A percentile compares a stretch with the other conserved stretches of the same genome.
These are phyloP conservation scores for Drosophila peninsularis DNA, from an alignment of 2,888 invertebrate species.

Conservation along the genomic window DNA sequence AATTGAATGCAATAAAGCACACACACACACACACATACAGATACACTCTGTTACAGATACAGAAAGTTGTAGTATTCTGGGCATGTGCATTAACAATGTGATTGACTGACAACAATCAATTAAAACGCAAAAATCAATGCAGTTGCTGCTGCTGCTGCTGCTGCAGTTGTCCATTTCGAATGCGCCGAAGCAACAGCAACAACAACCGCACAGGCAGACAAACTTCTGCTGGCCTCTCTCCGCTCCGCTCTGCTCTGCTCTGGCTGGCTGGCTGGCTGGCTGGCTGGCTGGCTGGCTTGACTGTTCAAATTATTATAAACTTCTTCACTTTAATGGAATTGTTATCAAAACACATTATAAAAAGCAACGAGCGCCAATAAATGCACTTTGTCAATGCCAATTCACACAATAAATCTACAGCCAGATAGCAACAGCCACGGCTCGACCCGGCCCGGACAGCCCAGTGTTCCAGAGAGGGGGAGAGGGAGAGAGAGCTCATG, in stretches of 20 bases:
- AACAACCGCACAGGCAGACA: slow-evolving; percentile 16
- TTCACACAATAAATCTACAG: slow-evolving; percentile 83
- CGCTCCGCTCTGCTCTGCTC: neutral
- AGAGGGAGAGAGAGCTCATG: slow-evolving; percentile 12
- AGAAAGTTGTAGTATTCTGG: slow-evolving; percentile 54
- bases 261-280: too few relatives aligned
- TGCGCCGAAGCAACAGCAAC: slow-evolving; percentile 48
- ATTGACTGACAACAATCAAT: slow-evolving; percentile 80
- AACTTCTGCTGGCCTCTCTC: neutral
- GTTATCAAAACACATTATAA: slow-evolving; percentile 80
- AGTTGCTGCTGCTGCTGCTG: slow-evolving; percentile 19
- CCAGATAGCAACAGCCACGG: slow-evolving; percentile 70
- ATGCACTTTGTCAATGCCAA: slow-evolving; percentile 83
- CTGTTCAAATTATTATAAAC: slow-evolving; percentile 80
- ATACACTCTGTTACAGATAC: slow-evolving; percentile 1
- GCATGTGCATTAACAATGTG: slow-evolving; percentile 72
- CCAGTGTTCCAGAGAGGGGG: slow-evolving; percentile 9
- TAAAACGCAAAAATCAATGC: slow-evolving; percentile 71
- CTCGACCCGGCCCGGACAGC: slow-evolving; percentile 20
- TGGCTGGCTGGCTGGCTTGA: slow-evolving; percentile 33
- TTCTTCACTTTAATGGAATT: slow-evolving; percentile 83
- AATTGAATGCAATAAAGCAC: slow-evolving; percentile 76
- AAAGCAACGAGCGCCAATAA: slow-evolving; percentile 74
- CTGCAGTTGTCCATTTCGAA: slow-evolving; percentile 55
- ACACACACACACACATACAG: slow-evolving; percentile 32